Evolutionary conservation across 2,888 invertebrate species (phyloP), one percentile per base, ranked within the genome.

Genomic region (Tipula lateralis): DNA sequence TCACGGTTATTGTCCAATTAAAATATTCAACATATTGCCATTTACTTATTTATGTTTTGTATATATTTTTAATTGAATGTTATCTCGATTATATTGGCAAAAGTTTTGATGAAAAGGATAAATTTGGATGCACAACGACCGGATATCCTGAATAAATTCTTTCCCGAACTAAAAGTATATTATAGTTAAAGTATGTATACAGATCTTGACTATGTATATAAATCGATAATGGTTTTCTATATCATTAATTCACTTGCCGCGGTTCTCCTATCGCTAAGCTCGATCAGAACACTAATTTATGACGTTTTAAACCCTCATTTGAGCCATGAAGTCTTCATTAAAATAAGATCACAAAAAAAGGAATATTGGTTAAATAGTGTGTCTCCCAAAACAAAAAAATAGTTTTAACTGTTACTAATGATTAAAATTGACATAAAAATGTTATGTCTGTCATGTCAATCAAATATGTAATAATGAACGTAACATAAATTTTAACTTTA

Each of bases 361-460:
- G n/a, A n/a, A 24, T 66, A 0, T 24, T 66, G 66, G 24, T 66
- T 66, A 24, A 66, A 66, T 50, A 50, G 44, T 50, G 16, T 50
- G 12, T 50, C 44, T 50, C 44, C 44, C 16, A n/a, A 16, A 36
- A 44, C 32, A n/a, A 44, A 6, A 24, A 66, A 66, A 66, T 24
- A 9, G 12, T 24, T 66, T 66, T 66, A 66, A 66, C 66, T 66
- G 66, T 66, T 66, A 66, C 66, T 66, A 66, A 66, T 66, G 66
- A 66, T 66, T 66, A 66, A 66, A 66, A 66, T 66, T 66, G 66
- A 66, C 66, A 66, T 66, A 66, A 66, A 66, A 66, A 66, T 66
- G 66, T 66, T 66, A 66, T 66, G 66, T 66, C 66, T 66, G 66
- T 66, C 66, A 66, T 66, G 66, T 66, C 66, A 66, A 66, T 66